Percentiles rank a stretch among this genome's conserved stretches.
phyloP scores from a whole-genome alignment of 2,888 invertebrate genomes.

The Tetranychus piercei region DNA sequence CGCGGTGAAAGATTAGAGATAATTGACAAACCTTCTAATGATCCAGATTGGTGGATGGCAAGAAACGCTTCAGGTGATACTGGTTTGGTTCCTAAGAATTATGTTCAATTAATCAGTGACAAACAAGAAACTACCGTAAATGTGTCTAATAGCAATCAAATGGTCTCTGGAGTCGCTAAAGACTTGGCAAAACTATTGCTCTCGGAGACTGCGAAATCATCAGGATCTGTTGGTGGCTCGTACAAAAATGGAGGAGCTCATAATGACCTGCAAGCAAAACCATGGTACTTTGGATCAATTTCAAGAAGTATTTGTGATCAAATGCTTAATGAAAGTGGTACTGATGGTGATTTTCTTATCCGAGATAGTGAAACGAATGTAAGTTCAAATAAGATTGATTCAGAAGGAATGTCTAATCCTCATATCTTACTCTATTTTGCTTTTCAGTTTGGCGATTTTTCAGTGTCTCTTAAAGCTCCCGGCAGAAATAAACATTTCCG shows the following conservation, averaged over 20 bases:
- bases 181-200: background rate
- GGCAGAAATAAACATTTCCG: slow-evolving; percentile 97
- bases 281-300: slow-evolving; percentile 94
- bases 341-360: slow-evolving; percentile 95
- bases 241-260: slow-evolving; percentile 21
- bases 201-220: background rate
- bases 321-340: slow-evolving; percentile 78
- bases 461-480: slow-evolving; percentile 90
- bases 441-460: slow-evolving; percentile 81
- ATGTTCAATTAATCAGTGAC: slow-evolving; percentile 44
- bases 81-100: slow-evolving; percentile 86
- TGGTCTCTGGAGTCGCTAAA: background rate
- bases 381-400: slow-evolving; percentile 33
- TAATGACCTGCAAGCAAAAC: slow-evolving; percentile 40
- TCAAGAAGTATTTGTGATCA: slow-evolving; percentile 89
- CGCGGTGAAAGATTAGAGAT: slow-evolving; percentile 91
- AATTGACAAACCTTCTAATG: slow-evolving; percentile 80
- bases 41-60: slow-evolving; percentile 88
- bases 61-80: slow-evolving; percentile 75
- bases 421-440: background rate
- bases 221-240: background rate
- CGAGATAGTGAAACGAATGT: slow-evolving; percentile 98
- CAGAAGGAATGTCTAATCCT: background rate
- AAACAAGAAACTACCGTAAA: slow-evolving; percentile 3
- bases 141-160: background rate